Conservation (phyloP, 2,113 vertebrate genomes). For the Diadophis punctatus region DNA sequence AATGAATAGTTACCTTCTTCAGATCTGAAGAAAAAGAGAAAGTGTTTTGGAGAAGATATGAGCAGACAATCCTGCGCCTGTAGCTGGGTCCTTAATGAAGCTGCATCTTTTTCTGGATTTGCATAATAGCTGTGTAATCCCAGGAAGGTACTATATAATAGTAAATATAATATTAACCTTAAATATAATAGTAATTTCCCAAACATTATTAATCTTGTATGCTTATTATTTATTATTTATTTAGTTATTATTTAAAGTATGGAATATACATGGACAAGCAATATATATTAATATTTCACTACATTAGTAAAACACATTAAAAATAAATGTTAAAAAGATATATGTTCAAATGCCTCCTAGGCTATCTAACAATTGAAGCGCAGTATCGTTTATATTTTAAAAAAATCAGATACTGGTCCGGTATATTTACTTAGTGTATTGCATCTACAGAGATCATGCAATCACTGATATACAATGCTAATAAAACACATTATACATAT, state of each 20-base stretch:
- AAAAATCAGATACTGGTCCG: no score
- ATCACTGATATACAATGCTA: background rate
- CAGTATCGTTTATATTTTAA: background rate
- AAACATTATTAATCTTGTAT: background rate
- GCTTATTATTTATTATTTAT: background rate
- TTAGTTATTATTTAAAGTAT: background rate
- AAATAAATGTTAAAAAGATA: background rate
- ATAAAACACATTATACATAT: background rate
- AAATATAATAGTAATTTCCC: background rate
- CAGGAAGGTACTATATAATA: background rate
- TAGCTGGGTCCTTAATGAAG: background rate
- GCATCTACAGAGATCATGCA: background rate
- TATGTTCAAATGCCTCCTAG: background rate
- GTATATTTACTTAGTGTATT: background rate
- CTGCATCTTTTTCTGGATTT: background rate
- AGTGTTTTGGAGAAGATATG: background rate
- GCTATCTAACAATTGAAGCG: background rate
- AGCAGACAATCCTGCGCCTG: background rate
- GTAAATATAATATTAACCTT: background rate
- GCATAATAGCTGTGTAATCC: background rate
- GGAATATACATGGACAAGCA: background rate
- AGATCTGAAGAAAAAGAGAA: background rate
- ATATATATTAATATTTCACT: background rate
- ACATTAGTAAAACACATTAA: background rate
- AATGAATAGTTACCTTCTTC: background rate